Evolutionary conservation across 1,140 invertebrate species (phyloP), one percentile per base, ranked within the genome.

Genomic region (Lepidurus packardi): DNA sequence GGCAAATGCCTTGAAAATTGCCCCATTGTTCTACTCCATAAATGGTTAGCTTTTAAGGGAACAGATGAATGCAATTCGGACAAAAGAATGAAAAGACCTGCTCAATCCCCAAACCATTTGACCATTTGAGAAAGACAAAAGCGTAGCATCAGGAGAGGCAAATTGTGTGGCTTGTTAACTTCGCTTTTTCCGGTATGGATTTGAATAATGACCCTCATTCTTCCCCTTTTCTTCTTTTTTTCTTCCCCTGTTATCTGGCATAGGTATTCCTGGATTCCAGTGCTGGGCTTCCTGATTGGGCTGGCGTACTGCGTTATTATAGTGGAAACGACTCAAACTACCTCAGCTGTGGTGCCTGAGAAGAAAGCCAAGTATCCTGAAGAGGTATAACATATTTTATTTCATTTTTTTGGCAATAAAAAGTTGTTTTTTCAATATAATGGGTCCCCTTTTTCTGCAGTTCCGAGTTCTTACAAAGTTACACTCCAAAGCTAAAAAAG

Each of bases 11-110:
- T 65, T 13, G 16, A 65, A 65, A 65, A 65, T 65, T n/a, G 53
- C n/a, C 53, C 53, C 21, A 65, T 65, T 65, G 53, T 65, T 65
- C 53, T 65, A 65, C 53, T 65, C 53, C 53, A 65, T 65, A 65
- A 65, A 65, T n/a, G 53, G 53, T 65, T 21, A 65, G 53, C 53
- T 65, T 65, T 47, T 65, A n/a, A 65, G 21, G 21, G 53, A 21
- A 65, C 53, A 65, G 53, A 65, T 65, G 53, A 65, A 65, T 65
- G 53, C 53, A 13, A 21, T 65, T 65, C 21, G 53, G 53, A 1
- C 53, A 34, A 34, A 0, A 34, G 34, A 34, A 65, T 21, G 53
- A 65, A 65, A 65, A 65, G 53, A 65, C n/a, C 21, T 65, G 34
- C 34, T 34, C 34, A 34, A 34, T 34, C 34, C 34, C 53, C 53